These are phyloP conservation scores for Scaptodrosophila lebanonensis DNA, from an alignment of 1,140 invertebrate species.

Conservation along the genomic window DNA sequence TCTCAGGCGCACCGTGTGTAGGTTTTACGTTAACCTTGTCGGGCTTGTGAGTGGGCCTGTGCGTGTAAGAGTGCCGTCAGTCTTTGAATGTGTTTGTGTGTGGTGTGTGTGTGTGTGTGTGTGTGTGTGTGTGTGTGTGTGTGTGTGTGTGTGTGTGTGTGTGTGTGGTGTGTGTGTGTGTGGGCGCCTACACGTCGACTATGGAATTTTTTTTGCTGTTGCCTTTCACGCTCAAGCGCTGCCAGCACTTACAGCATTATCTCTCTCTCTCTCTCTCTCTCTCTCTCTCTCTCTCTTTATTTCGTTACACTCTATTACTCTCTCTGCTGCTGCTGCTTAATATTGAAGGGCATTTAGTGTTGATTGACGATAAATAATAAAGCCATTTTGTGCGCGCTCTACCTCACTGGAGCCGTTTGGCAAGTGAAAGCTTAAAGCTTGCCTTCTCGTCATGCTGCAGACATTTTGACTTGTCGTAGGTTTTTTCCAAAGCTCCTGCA, in stretches of 20 bases:
- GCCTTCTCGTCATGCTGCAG: too few species aligned
- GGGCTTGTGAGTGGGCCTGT: too few species aligned
- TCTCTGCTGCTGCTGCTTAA: slow-evolving; percentile 4
- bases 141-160: too few species aligned
- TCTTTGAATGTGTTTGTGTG: slow-evolving; percentile 62
- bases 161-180: slow-evolving; percentile 53
- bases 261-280: not conserved
- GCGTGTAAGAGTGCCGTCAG: slow-evolving; percentile 18
- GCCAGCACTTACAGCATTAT: too few species aligned
- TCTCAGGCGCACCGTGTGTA: slow-evolving; percentile 4
- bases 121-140: too few species aligned
- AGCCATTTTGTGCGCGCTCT: slow-evolving; percentile 27
- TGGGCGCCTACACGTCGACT: slow-evolving; percentile 26
- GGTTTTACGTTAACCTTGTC: slow-evolving; percentile 65
- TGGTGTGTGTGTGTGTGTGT: too few species aligned
- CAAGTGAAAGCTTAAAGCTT: slow-evolving; percentile 33
- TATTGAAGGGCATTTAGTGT: slow-evolving; percentile 43
- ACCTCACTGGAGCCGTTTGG: too few species aligned
- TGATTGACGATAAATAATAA: slow-evolving; percentile 47
- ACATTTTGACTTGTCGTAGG: too few species aligned
- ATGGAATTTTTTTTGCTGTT: slow-evolving; percentile 44
- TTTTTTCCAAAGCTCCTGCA: not conserved
- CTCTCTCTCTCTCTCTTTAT: slow-evolving; percentile 2
- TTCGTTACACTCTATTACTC: too few species aligned
- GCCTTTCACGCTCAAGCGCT: slow-evolving; percentile 5